Base-by-base conservation (phyloP, 2,797 vertebrate species). In the Limnodromus scolopaceus region DNA sequence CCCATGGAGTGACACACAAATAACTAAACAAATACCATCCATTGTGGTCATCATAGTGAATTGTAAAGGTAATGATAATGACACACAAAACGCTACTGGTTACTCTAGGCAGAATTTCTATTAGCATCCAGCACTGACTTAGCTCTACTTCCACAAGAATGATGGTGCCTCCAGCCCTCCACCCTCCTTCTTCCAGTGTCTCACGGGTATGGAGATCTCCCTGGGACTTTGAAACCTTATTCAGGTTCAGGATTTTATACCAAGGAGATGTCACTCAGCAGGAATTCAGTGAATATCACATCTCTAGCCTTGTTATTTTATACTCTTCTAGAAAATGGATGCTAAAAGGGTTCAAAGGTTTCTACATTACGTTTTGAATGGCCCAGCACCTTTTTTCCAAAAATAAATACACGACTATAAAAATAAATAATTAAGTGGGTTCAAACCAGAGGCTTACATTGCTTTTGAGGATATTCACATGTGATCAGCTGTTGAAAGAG, bases 401-500 rank as follows among this genome's bases (percentile, higher is more conserved):
- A 96, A 94, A 92, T 87, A 96, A 95, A 96, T 75, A 80, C 32
- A 17, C 0, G 0, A 46, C 53, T 84, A 23, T 93, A 36, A 94
- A 94, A 96, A 93, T 92, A 96, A 93, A 95, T 92, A 94, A 94
- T 92, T 75, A 84, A 90, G 43, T 63, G 54, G n/a, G 48, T 84
- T 92, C 85, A 94, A 70, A 94, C 75, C 34, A 72, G 70, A 82
- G 48, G 48, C 80, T 81, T 87, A 48, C 64, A 24, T 75, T 69
- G 60, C 58, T 93, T 90, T 94, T 94, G 70, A 92, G 27, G 60
- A 72, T 90, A 90, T 79, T 90, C 83, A 94, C 77, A 82, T 84
- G 79, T 72, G 80, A 97, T 94, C 88, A 84, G 83, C 74, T 94
- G 87, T 96, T 94, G 91, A 94, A 95, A 95, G 93, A 91, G 63